Conservation (phyloP, 2,888 invertebrate genomes). For the Andrena minutula region DNA sequence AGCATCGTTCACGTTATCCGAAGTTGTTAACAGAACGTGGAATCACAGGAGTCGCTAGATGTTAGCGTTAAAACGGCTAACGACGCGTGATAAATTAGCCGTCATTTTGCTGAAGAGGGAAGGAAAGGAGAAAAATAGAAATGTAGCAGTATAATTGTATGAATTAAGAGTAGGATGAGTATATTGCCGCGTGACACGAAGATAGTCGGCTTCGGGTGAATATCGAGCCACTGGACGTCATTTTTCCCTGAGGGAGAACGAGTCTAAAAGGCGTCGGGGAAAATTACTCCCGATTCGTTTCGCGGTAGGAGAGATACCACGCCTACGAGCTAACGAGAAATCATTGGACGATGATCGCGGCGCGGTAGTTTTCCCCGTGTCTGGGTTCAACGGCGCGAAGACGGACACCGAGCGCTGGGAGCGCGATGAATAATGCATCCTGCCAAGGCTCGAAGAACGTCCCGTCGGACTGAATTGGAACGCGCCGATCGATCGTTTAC, state of each 20-base stretch:
- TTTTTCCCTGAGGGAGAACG: constrained; percentile 5
- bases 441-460: constrained; percentile 56
- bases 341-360: constrained; percentile 35
- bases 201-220: constrained; percentile 8
- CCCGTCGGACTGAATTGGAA: constrained; percentile 75
- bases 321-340: constrained; percentile 54
- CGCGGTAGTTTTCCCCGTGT: constrained; percentile 55
- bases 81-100: constrained; percentile 31
- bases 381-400: constrained; percentile 47
- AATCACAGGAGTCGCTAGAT: constrained; percentile 6
- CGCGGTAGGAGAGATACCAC: constrained; percentile 29
- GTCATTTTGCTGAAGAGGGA: background rate
- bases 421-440: constrained; percentile 70
- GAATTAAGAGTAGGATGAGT: constrained; percentile 13
- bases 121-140: background rate
- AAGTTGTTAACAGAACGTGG: background rate
- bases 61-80: constrained; percentile 1
- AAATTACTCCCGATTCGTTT: constrained; percentile 34
- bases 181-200: constrained; percentile 9
- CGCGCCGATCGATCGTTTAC: constrained; percentile 72
- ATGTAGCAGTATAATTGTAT: constrained; percentile 19
- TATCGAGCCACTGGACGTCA: constrained; percentile 4
- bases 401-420: constrained; percentile 42
- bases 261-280: constrained; percentile 24
- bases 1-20: too few relatives aligned